Percentiles rank a stretch among this genome's conserved stretches.
These are phyloP conservation scores for Dicentrarchus labrax DNA, from an alignment of 2,113 vertebrate genomes.

Conservation along the genomic window DNA sequence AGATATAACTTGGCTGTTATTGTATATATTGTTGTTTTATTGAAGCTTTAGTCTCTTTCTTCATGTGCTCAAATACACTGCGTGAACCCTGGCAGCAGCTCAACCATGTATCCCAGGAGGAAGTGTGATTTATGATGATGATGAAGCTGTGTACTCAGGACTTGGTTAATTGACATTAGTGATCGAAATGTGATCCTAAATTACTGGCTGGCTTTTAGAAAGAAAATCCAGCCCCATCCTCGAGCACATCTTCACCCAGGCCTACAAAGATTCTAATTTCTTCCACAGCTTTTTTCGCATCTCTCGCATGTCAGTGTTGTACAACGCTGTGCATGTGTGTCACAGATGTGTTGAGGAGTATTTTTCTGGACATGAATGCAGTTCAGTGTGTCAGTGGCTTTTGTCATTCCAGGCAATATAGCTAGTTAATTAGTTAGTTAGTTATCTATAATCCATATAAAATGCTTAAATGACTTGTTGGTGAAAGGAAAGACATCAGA, in stretches of 20 bases:
- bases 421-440: no score
- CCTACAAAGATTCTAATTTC: not conserved
- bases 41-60: not conserved
- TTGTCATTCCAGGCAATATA: not conserved
- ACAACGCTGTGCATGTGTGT: not conserved
- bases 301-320: not conserved
- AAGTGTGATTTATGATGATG: slow-evolving; percentile 42
- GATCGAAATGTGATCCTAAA: slow-evolving; percentile 43
- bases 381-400: not conserved
- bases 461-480: not conserved
- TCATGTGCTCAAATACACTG: slow-evolving; percentile 3
- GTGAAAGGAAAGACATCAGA: not conserved
- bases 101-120: slow-evolving; percentile 3
- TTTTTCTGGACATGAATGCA: not conserved
- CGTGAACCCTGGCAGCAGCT: slow-evolving; percentile 21
- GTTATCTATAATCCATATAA: not conserved
- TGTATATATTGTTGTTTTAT: not conserved
- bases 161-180: slow-evolving; percentile 26
- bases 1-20: not conserved
- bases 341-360: not conserved
- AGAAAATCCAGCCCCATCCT: not conserved
- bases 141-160: slow-evolving; percentile 4
- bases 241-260: not conserved
- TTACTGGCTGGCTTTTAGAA: slow-evolving; percentile 5
- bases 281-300: not conserved